These are phyloP conservation scores for Trissolcus basalis DNA, from an alignment of 1,140 invertebrate species.

Conservation along the genomic window DNA sequence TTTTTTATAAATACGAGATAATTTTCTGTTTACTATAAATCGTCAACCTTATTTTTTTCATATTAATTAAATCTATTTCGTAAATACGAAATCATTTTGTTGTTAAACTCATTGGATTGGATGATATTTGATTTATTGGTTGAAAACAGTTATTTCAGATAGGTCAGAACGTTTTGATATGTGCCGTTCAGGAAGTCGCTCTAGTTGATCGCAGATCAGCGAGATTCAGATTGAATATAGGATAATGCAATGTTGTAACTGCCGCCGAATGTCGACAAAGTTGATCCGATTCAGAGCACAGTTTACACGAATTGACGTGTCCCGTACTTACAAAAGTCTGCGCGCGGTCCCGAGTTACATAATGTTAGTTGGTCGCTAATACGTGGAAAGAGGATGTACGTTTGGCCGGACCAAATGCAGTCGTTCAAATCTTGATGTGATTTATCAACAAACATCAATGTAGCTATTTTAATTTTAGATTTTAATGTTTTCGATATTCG, in stretches of 20 bases:
- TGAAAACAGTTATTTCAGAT: not conserved
- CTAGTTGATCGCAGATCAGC: constrained; percentile 16
- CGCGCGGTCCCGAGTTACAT: constrained; percentile 27
- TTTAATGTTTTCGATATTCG: no score
- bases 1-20: no score
- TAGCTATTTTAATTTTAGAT: no score
- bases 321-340: constrained; percentile 24
- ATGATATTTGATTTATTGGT: no score
- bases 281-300: constrained; percentile 16
- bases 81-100: no score
- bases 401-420: not conserved
- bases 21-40: no score
- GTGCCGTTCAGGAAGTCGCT: constrained; percentile 12
- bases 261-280: constrained; percentile 25
- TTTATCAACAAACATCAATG: no score
- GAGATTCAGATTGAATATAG: constrained; percentile 15
- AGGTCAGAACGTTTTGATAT: not conserved
- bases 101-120: no score
- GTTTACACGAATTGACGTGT: constrained; percentile 16
- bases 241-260: constrained; percentile 23
- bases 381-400: constrained; percentile 1
- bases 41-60: no score
- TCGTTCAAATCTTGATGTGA: not conserved
- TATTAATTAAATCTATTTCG: no score
- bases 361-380: constrained; percentile 25